Base-by-base conservation (phyloP, 2,113 vertebrate genomes). In the Sterrhoptilus dennistouni region DNA sequence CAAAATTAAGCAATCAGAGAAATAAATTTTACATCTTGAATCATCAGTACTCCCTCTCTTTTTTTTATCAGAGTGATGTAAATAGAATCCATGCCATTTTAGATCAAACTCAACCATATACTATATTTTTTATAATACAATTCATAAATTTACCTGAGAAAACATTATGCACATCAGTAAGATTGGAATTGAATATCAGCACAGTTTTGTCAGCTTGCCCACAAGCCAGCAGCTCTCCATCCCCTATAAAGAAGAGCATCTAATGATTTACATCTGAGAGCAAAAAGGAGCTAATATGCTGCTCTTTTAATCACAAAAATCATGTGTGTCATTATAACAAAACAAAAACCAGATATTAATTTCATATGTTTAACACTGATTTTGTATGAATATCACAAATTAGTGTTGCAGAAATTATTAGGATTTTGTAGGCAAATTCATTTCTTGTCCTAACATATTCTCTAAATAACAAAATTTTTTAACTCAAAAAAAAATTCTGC, bases 221-320 rank as follows among this genome's bases (percentile, higher is more conserved):
- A 57, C 98, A 99, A 94, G 99, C 98, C 92, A 99, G 95, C 76
- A 97, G 95, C 76, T 97, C 98, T 90, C 99, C 99, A 83, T 99
- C 98, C 35, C 98, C 99, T 99, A 69, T 49, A 72, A 81, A 84
- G 42, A 96, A 95, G 25, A 95, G 14, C 11, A 24, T 36, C 20
- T 18, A 50, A 63, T 59, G 8, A 47, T 33, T 87, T 74, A 38
- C 17, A 28, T 45, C 53, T 86, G 38, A 66, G 92, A 95, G 23
- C 29, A 70, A 61, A 18, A 64, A 45, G 19, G 20, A 70, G 45
- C 3, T 44, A 52, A 52, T 14, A 54, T 3, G 3, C 16, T 83
- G 11, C 13, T 54, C 49, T 65, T 83, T 75, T 65, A 89, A 74
- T 65, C 7, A 56, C n/a, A 84, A 90, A 83, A 72, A 35, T 38